A percentile compares a stretch with the other conserved stretches of the same genome.
phyloP scores from a whole-genome alignment of 2,888 invertebrate genomes.

The Prostheceraeus crozeri region DNA sequence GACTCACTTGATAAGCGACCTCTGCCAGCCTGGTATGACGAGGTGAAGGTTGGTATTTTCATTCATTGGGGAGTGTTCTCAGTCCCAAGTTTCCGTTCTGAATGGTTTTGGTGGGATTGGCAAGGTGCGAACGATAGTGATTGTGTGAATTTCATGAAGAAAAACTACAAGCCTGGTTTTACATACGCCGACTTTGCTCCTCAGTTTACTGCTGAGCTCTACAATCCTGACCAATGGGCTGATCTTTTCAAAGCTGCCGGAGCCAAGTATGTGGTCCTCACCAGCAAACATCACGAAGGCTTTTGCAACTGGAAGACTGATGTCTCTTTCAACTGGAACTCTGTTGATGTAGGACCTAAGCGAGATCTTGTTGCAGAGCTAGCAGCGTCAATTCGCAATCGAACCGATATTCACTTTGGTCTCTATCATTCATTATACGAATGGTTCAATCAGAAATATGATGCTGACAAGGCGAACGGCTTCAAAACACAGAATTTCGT shows the following conservation, averaged over 20 bases:
- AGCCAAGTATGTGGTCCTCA: slow-evolving; percentile 76
- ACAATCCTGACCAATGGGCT: slow-evolving; percentile 75
- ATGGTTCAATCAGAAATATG: slow-evolving; percentile 55
- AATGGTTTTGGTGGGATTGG: slow-evolving; percentile 89
- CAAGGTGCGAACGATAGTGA: slow-evolving; percentile 48
- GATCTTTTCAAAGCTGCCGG: slow-evolving; percentile 73
- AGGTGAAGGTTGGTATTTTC: slow-evolving; percentile 58
- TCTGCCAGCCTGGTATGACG: slow-evolving; percentile 57
- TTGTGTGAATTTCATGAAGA: slow-evolving; percentile 65
- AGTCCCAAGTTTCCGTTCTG: slow-evolving; percentile 48
- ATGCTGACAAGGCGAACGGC: slow-evolving; percentile 44
- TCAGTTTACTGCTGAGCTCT: slow-evolving; percentile 77
- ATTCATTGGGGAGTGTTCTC: slow-evolving; percentile 59
- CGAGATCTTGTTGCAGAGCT: slow-evolving; percentile 21
- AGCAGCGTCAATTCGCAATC: slow-evolving; percentile 63
- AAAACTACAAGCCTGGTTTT: slow-evolving; percentile 74
- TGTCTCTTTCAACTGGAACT: slow-evolving; percentile 75
- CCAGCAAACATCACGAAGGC: slow-evolving; percentile 81
- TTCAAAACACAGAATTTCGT: slow-evolving; percentile 43
- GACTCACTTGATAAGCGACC: slow-evolving; percentile 56
- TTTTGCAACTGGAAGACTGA: slow-evolving; percentile 75
- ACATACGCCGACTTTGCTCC: slow-evolving; percentile 84
- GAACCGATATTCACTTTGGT: slow-evolving; percentile 60
- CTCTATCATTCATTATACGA: slow-evolving; percentile 55
- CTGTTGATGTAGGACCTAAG: slow-evolving; percentile 59